Evolutionary conservation across 30 jellyfish, hydroid and myxozoan species (phyloP).

Genomic region (Cassiopea andromeda): DNA sequence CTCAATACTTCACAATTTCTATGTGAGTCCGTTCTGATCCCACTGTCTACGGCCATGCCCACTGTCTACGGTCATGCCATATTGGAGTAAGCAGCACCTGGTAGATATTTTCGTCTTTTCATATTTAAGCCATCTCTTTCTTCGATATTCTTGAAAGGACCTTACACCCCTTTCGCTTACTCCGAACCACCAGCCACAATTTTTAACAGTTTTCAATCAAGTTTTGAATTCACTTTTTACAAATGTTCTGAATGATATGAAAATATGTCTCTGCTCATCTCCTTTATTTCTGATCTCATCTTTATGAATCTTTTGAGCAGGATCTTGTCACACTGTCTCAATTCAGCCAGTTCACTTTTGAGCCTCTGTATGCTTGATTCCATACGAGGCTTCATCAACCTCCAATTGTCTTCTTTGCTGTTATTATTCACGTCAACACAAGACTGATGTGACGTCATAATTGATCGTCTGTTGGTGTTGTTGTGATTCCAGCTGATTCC

Average conservation of each 20-base stretch:
- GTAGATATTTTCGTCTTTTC: too few relatives aligned
- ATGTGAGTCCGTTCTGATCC: too few relatives aligned
- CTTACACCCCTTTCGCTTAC: too few relatives aligned
- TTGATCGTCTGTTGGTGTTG: background rate
- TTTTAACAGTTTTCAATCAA: too few relatives aligned
- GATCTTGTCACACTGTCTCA: constrained; percentile 41
- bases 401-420: constrained; percentile 61
- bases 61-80: too few relatives aligned
- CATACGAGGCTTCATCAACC: constrained; percentile 60
- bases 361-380: constrained; percentile 39
- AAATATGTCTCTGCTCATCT: constrained; percentile 45
- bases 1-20: too few relatives aligned
- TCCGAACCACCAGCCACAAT: too few relatives aligned
- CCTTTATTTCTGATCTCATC: constrained; percentile 64
- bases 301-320: constrained; percentile 54
- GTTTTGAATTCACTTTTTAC: background rate
- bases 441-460: background rate
- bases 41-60: too few relatives aligned
- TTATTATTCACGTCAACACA: constrained; percentile 21
- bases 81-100: too few relatives aligned
- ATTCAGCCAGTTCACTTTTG: constrained; percentile 47
- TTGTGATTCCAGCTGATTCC: background rate
- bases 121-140: too few relatives aligned
- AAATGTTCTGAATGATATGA: background rate
- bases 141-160: too few relatives aligned